These are phyloP conservation scores for Apis cerana DNA, from an alignment of 1,140 invertebrate species.

Conservation along the genomic window DNA sequence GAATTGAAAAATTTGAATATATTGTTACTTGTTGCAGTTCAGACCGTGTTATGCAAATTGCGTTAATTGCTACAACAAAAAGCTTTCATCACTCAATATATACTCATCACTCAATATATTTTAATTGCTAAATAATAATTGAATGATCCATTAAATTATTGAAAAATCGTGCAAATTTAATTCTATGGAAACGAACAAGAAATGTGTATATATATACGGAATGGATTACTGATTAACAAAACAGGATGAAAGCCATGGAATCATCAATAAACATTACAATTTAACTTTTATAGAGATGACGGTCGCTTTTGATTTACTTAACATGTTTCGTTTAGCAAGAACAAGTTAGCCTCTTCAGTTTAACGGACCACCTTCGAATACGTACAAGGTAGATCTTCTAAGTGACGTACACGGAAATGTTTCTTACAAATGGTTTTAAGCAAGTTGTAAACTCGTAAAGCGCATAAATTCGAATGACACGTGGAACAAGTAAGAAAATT, in stretches of 20 bases:
- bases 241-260: background rate
- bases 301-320: constrained; percentile 31
- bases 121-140: constrained; percentile 32
- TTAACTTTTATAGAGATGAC: background rate
- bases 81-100: background rate
- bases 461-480: constrained; percentile 14
- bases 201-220: background rate
- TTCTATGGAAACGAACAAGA: background rate
- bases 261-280: background rate
- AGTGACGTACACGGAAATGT: constrained; percentile 28
- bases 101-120: background rate
- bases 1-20: too few relatives aligned
- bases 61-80: constrained; percentile 5
- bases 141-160: background rate
- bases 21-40: background rate
- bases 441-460: constrained; percentile 31
- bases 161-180: background rate
- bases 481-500: background rate
- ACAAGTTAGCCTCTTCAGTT: constrained; percentile 12
- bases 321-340: constrained; percentile 22
- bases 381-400: constrained; percentile 21
- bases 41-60: constrained; percentile 1
- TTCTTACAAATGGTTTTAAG: constrained; percentile 16
- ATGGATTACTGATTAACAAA: background rate
- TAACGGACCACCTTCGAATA: constrained; percentile 21